A percentile compares a stretch with the other conserved stretches of the same genome.
phyloP scores from a whole-genome alignment of 1,140 invertebrate genomes.

The Drosophila lacertosa region DNA sequence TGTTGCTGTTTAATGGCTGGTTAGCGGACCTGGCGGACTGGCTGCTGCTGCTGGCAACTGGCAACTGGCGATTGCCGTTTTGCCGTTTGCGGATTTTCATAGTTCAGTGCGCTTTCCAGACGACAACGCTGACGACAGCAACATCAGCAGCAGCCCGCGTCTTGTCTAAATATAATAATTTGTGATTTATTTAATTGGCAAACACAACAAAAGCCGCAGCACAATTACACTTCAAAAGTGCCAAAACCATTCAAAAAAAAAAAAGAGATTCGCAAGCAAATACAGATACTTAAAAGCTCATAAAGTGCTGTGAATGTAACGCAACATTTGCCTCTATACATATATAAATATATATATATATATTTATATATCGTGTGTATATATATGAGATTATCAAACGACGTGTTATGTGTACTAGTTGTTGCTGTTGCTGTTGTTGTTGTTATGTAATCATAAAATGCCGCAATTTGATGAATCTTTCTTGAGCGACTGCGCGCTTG shows the following conservation, averaged over 20 bases:
- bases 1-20: conserved; percentile 48
- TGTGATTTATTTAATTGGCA: conserved; percentile 68
- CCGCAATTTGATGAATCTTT: conserved; percentile 83
- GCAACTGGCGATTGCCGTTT: conserved; percentile 44
- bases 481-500: conserved; percentile 71
- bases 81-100: conserved; percentile 66
- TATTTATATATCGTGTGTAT: not conserved
- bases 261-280: conserved; percentile 2
- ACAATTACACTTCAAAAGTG: conserved; percentile 58
- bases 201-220: conserved; percentile 21
- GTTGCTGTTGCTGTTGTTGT: conserved; percentile 15
- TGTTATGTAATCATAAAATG: conserved; percentile 70
- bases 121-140: conserved; percentile 72
- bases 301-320: conserved; percentile 16
- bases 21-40: conserved; percentile 46
- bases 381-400: not conserved
- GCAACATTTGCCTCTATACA: not conserved
- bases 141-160: conserved; percentile 20
- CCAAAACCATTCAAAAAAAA: conserved; percentile 28
- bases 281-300: not conserved
- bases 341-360: not conserved
- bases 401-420: conserved; percentile 9
- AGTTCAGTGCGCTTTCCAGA: conserved; percentile 82
- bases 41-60: conserved; percentile 41
- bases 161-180: conserved; percentile 70